These are phyloP conservation scores for Trichogramma pretiosum DNA, from an alignment of 1,140 invertebrate species.

Conservation along the genomic window DNA sequence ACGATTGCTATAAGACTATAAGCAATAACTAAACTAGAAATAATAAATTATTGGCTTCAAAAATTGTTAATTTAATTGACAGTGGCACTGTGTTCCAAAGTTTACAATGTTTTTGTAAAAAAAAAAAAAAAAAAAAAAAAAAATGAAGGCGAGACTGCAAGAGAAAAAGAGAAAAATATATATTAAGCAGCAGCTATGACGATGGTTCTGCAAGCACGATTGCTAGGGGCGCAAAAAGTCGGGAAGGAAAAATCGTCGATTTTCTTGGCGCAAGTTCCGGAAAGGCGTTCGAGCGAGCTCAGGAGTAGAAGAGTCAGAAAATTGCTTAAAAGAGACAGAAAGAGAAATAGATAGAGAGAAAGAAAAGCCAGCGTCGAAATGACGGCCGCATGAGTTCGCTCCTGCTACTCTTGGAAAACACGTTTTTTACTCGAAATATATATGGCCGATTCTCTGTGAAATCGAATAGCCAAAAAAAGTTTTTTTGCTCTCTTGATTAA, in stretches of 20 bases:
- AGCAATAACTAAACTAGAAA: too few species aligned
- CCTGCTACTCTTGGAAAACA: background rate
- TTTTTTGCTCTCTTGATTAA: too few species aligned
- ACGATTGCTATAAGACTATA: too few species aligned
- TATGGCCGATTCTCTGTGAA: too few species aligned
- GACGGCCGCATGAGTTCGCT: slow-evolving; percentile 1
- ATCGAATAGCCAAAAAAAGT: too few species aligned
- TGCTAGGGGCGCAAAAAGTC: slow-evolving; percentile 2
- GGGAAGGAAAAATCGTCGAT: slow-evolving; percentile 13
- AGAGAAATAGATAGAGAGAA: background rate
- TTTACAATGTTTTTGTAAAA: background rate
- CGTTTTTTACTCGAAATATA: too few species aligned
- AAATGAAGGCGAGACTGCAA: too few species aligned
- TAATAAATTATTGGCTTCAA: too few species aligned
- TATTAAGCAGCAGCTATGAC: too few species aligned
- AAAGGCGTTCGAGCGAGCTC: slow-evolving; percentile 9
- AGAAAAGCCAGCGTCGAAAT: slow-evolving; percentile 3
- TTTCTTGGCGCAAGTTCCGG: slow-evolving; percentile 17
- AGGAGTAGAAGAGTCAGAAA: background rate
- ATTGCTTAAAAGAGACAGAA: background rate
- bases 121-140: background rate
- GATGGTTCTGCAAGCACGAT: slow-evolving; percentile 7
- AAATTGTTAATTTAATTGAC: too few species aligned
- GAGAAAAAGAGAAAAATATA: too few species aligned
- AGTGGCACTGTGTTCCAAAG: too few species aligned